Evolutionary conservation across 30 jellyfish, hydroid and myxozoan species (phyloP).

Genomic region (Catostylus mosaicus): DNA sequence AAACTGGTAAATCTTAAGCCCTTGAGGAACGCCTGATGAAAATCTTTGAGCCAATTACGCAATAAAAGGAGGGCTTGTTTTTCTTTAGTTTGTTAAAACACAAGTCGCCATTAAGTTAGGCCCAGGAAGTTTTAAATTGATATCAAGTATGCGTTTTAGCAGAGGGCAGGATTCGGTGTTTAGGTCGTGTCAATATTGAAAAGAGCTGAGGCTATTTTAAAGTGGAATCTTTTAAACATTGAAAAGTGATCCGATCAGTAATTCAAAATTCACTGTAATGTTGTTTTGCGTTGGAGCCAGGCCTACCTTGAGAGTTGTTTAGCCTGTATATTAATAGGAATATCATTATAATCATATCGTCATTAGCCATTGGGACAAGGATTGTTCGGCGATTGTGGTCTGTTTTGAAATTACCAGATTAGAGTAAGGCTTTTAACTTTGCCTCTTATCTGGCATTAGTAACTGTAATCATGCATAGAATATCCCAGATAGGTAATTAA

Average conservation of each 20-base stretch:
- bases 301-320: background rate
- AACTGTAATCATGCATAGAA: constrained; percentile 13
- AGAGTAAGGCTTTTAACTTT: background rate
- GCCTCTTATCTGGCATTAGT: constrained; percentile 26
- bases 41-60: no score
- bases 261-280: background rate
- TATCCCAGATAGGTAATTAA: background rate
- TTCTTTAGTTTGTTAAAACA: background rate
- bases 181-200: background rate
- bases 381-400: background rate
- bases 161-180: background rate
- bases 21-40: no score
- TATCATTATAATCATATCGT: background rate
- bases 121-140: constrained; percentile 2
- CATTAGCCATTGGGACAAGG: background rate
- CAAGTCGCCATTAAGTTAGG: background rate
- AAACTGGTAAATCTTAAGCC: no score
- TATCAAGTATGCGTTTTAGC: background rate
- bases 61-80: no score
- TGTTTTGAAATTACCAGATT: background rate
- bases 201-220: background rate
- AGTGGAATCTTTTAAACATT: background rate
- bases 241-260: constrained; percentile 13
- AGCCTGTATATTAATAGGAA: background rate
- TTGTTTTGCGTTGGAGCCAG: constrained; percentile 9